Evolutionary conservation across 2,888 invertebrate genomes (phyloP).

Genomic region (Magallana nippona): DNA sequence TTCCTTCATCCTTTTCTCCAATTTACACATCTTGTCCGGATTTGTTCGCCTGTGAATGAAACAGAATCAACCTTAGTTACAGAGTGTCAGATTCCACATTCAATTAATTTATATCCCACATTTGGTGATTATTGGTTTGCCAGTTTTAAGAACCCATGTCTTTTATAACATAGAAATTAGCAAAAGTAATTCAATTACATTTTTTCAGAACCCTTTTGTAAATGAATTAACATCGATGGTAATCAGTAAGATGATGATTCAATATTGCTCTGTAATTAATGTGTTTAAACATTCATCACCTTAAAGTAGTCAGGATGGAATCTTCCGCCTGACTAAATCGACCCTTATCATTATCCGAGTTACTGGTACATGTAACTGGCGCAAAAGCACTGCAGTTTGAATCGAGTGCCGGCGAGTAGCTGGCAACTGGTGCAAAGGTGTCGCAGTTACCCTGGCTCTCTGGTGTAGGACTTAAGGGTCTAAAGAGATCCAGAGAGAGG

Average conservation of each 20-base stretch:
- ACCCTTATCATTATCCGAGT: neutral
- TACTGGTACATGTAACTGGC: neutral
- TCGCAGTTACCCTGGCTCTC: too few relatives aligned
- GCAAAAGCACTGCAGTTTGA: conserved; percentile 10
- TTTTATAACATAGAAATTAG: too few relatives aligned
- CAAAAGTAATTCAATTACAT: too few relatives aligned
- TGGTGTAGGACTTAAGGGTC: neutral
- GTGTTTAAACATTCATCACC: neutral
- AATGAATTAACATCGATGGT: conserved; percentile 10
- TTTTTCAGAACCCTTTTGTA: conserved; percentile 5
- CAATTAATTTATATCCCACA: conserved; percentile 5
- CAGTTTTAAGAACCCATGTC: neutral
- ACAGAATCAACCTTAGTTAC: neutral
- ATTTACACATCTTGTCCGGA: neutral
- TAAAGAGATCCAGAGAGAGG: too few relatives aligned
- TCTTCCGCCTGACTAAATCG: neutral
- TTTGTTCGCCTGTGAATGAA: conserved; percentile 33
- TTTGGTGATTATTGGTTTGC: conserved; percentile 1
- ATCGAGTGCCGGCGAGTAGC: neutral
- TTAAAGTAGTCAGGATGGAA: neutral
- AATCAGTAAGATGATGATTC: conserved; percentile 10
- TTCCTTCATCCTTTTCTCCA: conserved; percentile 23
- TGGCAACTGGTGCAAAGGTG: too few relatives aligned
- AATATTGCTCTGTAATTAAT: neutral
- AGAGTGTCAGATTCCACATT: neutral